Conservation (phyloP, 1,140 invertebrate species). For the Zaprionus ghesquierei region DNA sequence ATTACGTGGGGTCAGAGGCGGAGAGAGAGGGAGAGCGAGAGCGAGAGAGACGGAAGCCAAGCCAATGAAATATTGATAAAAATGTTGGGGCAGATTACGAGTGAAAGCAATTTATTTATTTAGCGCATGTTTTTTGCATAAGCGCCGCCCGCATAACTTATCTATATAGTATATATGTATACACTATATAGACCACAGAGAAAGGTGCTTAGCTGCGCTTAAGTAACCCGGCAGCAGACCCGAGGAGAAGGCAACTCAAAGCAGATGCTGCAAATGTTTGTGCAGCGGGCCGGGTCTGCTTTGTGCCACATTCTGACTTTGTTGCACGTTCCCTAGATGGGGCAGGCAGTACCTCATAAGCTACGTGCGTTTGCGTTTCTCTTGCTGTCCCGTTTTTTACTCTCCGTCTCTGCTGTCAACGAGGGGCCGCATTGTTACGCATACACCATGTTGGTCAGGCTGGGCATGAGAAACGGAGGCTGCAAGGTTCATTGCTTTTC, state of each 20-base stretch:
- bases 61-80: constrained; percentile 40
- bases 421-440: constrained; percentile 46
- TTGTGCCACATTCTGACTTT: constrained; percentile 58
- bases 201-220: constrained; percentile 11
- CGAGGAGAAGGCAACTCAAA: background rate
- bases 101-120: constrained; percentile 65
- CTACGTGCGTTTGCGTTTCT: background rate
- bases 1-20: background rate
- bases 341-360: background rate
- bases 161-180: background rate
- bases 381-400: background rate
- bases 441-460: constrained; percentile 43
- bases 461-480: too few species aligned
- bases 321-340: background rate
- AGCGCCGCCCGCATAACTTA: constrained; percentile 59
- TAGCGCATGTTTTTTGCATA: constrained; percentile 35
- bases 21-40: background rate
- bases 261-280: background rate
- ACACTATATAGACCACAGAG: constrained; percentile 17
- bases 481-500: constrained; percentile 57
- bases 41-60: background rate
- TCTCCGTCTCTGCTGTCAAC: background rate
- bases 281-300: constrained; percentile 21
- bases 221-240: too few species aligned
- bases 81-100: constrained; percentile 59